phyloP scores from a whole-genome alignment of 2,113 vertebrate genomes.

The Arothron firmamentum region DNA sequence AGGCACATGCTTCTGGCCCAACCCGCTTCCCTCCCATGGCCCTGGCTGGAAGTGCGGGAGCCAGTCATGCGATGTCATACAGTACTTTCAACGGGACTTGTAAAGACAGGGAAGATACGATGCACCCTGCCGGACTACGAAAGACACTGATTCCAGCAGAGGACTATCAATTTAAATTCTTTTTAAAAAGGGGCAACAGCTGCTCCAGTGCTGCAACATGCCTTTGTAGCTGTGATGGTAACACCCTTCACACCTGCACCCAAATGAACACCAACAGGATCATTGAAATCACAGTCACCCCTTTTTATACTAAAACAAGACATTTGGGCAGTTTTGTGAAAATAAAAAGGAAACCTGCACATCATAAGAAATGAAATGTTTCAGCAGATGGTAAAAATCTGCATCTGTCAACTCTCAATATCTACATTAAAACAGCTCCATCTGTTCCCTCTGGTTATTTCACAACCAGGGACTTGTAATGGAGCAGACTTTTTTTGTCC shows the following conservation, averaged over 20 bases:
- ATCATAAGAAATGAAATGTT: not conserved
- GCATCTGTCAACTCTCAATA: not conserved
- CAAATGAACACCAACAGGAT: slow-evolving; percentile 17
- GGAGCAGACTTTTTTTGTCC: slow-evolving; percentile 5
- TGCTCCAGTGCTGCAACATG: slow-evolving; percentile 44
- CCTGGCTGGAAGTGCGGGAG: slow-evolving; percentile 59
- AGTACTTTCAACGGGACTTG: slow-evolving; percentile 44
- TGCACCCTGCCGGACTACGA: slow-evolving; percentile 4
- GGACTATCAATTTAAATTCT: slow-evolving; percentile 54
- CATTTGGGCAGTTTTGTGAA: not conserved
- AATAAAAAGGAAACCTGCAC: not conserved
- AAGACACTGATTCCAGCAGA: slow-evolving; percentile 24
- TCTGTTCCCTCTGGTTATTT: slow-evolving; percentile 15
- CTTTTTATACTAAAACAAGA: not conserved
- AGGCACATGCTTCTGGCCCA: slow-evolving; percentile 35
- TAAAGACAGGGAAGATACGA: slow-evolving; percentile 42
- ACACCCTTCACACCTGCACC: slow-evolving; percentile 19
- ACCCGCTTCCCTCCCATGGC: slow-evolving; percentile 12
- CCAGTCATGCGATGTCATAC: slow-evolving; percentile 60
- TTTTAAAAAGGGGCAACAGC: slow-evolving; percentile 45
- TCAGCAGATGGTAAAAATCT: too few species aligned
- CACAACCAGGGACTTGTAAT: not conserved
- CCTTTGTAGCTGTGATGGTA: slow-evolving; percentile 32
- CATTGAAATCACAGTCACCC: slow-evolving; percentile 30
- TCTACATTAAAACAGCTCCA: not conserved